Evolutionary conservation across 2,113 vertebrate species (phyloP).

Genomic region (Psilopogon haemacephalus): DNA sequence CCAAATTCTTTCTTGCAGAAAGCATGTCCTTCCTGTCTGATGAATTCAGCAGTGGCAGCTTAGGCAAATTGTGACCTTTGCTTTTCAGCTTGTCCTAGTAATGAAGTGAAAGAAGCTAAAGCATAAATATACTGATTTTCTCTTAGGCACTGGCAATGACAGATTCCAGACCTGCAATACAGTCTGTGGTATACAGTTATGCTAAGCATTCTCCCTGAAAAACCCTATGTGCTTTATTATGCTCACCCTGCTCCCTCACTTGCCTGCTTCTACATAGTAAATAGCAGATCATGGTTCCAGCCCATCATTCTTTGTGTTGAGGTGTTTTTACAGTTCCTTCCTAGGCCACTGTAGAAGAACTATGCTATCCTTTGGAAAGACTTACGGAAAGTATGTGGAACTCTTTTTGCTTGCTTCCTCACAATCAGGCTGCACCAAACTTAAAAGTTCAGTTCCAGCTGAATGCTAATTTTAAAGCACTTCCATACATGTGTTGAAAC

Average conservation of each 20-base stretch:
- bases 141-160: background rate
- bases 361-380: background rate
- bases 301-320: background rate
- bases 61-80: background rate
- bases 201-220: background rate
- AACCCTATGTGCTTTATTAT: background rate
- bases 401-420: background rate
- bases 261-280: background rate
- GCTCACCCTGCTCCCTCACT: background rate
- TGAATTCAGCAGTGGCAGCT: background rate
- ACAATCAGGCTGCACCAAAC: background rate
- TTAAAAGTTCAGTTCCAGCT: background rate
- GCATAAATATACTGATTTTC: background rate
- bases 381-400: background rate
- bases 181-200: background rate
- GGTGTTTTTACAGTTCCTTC: background rate
- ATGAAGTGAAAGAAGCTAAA: background rate
- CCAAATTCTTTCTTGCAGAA: background rate
- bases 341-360: background rate
- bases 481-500: background rate
- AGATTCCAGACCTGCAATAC: background rate
- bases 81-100: constrained; percentile 1
- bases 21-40: background rate
- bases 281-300: background rate
- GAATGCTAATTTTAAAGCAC: background rate